These are phyloP conservation scores for Encarsia formosa DNA, from an alignment of 2,888 invertebrate species.

Conservation along the genomic window DNA sequence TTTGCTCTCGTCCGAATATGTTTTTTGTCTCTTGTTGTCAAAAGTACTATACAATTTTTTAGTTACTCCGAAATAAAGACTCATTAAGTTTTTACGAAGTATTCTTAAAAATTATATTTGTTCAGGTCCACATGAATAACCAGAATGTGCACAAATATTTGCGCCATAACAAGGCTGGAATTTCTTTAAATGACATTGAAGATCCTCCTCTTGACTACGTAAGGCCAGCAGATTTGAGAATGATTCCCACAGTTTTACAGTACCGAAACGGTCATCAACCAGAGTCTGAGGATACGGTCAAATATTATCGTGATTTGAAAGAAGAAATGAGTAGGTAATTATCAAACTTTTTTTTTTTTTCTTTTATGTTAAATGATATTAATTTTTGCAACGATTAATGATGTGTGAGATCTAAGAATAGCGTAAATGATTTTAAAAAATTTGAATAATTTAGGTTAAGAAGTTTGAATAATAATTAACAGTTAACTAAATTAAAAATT, in stretches of 20 bases:
- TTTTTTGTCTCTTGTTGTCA: no score
- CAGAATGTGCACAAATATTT: slow-evolving; percentile 65
- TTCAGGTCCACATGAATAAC: slow-evolving; percentile 63
- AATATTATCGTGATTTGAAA: slow-evolving; percentile 47
- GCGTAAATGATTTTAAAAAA: no score
- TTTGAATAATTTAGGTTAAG: no score
- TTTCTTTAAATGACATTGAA: slow-evolving; percentile 56
- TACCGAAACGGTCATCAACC: slow-evolving; percentile 45
- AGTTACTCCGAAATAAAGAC: no score
- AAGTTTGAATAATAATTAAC: slow-evolving; percentile 17
- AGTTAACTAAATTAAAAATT: slow-evolving; percentile 40
- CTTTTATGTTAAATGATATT: no score
- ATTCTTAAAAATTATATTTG: no score
- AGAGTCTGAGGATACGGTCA: slow-evolving; percentile 45
- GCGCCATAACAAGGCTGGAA: slow-evolving; percentile 61
- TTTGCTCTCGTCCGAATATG: no score
- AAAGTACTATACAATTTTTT: no score
- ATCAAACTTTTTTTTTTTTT: slow-evolving; percentile 20
- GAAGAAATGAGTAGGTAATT: slow-evolving; percentile 54
- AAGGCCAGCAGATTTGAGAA: slow-evolving; percentile 61
- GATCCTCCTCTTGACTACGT: slow-evolving; percentile 58
- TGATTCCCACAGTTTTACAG: slow-evolving; percentile 56
- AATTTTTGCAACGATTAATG: no score
- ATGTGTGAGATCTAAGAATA: no score
- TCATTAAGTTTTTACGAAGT: no score